Base-by-base conservation (phyloP, 2,113 vertebrate genomes). In the Ariopsis seemanni region DNA sequence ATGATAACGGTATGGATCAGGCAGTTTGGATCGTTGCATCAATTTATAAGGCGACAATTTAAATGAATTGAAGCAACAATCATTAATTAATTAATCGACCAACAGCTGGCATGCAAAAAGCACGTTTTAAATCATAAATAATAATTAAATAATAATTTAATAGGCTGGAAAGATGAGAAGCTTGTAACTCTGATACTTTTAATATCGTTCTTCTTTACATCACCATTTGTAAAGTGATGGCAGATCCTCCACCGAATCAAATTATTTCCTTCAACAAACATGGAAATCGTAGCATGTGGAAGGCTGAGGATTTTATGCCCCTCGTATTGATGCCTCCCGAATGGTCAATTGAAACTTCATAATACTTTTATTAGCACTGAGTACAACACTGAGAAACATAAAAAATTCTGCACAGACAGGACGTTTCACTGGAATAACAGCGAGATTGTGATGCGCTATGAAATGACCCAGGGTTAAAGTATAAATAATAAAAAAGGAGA, bases 401-500 rank as follows among this genome's bases (percentile, higher is more conserved):
- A 11, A 3, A 2, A 5, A 63, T 25, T 42, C 3, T 42, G 42
- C 7, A 67, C 4, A 0, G 5, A 17, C 60, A 18, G 58, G n/a
- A 34, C n/a, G 7, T 6, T 1, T 65, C 60, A 65, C 42, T 65
- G 34, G 18, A 83, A 52, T 65, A n/a, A 25, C 20, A 50, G 20
- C 17, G 12, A 17, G 25, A 14, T 3, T 9, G 12, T 14, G 42
- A 67, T 42, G 58, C 12, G 34, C 30, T 65, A 18, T 67, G 8
- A 18, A 67, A 63, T 6, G 22, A 82, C 80, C 53, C 17, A 60
- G 11, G 60, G 81, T 83, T 83, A 83, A 18, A 14, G 60, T n/a
- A 25, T 83, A 83, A 83, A 83, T 52, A 52, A 65, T 83, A 30
- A 52, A 83, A 83, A 65, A n/a, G 60, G 10, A 17, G 22, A 65